Evolutionary conservation across 2,888 invertebrate species (phyloP), one percentile per base, ranked within the genome.

Genomic region (Tanypteryx hageni): DNA sequence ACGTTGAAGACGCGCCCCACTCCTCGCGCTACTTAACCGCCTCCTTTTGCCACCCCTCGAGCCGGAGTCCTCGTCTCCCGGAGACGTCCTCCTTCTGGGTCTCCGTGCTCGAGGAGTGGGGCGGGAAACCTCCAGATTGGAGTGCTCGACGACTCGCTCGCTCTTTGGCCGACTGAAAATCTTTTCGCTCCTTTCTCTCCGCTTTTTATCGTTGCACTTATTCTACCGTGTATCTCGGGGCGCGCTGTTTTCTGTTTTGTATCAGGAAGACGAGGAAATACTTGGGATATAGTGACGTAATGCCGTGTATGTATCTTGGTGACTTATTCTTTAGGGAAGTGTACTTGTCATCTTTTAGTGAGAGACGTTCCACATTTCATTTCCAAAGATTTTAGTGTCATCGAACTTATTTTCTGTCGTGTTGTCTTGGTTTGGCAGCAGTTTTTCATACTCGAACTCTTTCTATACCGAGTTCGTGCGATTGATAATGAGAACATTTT

Each of bases 1-100:
- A 76, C 76, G 76, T 76, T 22, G 76, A 76, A 76, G 76, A 76
- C 76, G 68, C n/a, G 68, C 68, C 68, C 44, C 68, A 76, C 76
- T 27, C 76, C 76, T 27, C 76, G 22, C 27, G 76, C 76, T 76
- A 76, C 76, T 76, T 76, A 76, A 76, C 76, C 18, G 18, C 61
- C 76, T 27, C 76, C 11, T 76, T 22, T n/a, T 22, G 68, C 22
- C 64, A 7, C 76, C 76, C 76, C 11, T 76, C 68, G 68, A 68
- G 68, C 22, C 16, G 11, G n/a, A 68, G 68, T 27, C 76, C 22
- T 18, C 68, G 44, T 68, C 22, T 76, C 76, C 76, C 27, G 27
- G 76, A 76, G 76, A 76, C 76, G 27, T 76, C 76, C 22, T 76
- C 76, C 76, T 76, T 22, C 27, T 27, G 76, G 76, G 76, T 22